Percentiles rank a stretch among this genome's conserved stretches.
These are phyloP conservation scores for Spodoptera frugiperda DNA, from an alignment of 1,140 invertebrate species.

Conservation along the genomic window DNA sequence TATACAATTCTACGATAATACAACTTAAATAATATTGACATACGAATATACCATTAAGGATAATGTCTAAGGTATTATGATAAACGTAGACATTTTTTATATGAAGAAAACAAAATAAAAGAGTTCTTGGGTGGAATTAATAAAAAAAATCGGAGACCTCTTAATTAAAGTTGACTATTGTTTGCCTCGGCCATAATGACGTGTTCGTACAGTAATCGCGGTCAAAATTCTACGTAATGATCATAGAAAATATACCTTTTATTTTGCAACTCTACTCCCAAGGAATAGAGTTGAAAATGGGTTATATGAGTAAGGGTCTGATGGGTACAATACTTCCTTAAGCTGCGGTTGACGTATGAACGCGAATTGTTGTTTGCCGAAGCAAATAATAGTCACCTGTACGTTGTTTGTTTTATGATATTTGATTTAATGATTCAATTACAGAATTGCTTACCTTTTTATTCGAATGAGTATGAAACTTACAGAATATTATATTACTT, in stretches of 20 bases:
- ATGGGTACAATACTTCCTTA: constrained; percentile 26
- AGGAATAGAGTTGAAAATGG: constrained; percentile 22
- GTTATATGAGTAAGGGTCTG: not conserved
- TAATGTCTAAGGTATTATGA: constrained; percentile 17
- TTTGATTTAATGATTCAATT: too few relatives aligned
- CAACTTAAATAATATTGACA: constrained; percentile 2
- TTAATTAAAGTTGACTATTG: constrained; percentile 35
- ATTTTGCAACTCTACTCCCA: constrained; percentile 13
- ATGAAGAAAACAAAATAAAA: constrained; percentile 7
- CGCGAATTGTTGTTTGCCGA: constrained; percentile 2
- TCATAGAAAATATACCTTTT: constrained; percentile 8
- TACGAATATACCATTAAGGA: not conserved
- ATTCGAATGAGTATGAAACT: too few relatives aligned
- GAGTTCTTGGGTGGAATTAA: constrained; percentile 11
- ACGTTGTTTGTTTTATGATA: not conserved
- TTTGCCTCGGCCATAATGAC: constrained; percentile 35
- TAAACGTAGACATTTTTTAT: constrained; percentile 15
- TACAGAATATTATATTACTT: too few relatives aligned
- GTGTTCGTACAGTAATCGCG: constrained; percentile 21
- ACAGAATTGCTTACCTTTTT: too few relatives aligned
- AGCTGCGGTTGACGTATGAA: constrained; percentile 30
- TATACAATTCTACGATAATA: constrained; percentile 28
- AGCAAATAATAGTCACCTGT: constrained; percentile 35
- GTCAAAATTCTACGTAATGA: constrained; percentile 19
- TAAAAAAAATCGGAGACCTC: constrained; percentile 35